phyloP scores from a whole-genome alignment of 2,888 invertebrate species.

The Cephalotes varians region DNA sequence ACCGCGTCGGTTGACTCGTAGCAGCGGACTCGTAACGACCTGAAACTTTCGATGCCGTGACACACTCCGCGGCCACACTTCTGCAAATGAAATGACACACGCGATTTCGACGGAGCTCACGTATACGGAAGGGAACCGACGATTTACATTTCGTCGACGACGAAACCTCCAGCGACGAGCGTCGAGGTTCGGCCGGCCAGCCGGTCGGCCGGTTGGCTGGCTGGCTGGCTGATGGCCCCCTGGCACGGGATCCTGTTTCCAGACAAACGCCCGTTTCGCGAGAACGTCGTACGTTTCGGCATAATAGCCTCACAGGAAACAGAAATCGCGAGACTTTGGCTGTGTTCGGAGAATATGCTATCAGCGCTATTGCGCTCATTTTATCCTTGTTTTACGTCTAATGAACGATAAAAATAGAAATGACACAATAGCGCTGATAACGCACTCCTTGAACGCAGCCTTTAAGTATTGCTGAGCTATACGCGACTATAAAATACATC shows the following conservation, averaged over 20 bases:
- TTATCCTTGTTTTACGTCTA: too few relatives aligned
- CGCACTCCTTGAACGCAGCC: too few relatives aligned
- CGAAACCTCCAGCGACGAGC: slow-evolving; percentile 61
- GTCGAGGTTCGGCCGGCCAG: slow-evolving; percentile 60
- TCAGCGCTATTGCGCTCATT: too few relatives aligned
- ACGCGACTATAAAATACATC: neutral
- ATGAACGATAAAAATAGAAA: too few relatives aligned
- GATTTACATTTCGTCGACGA: slow-evolving; percentile 72
- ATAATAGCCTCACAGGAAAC: slow-evolving; percentile 16
- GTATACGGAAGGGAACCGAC: slow-evolving; percentile 46
- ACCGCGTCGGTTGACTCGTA: slow-evolving; percentile 45
- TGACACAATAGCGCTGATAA: too few relatives aligned
- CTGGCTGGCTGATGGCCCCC: slow-evolving; percentile 81
- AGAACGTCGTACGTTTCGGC: slow-evolving; percentile 24
- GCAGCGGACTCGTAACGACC: slow-evolving; percentile 46
- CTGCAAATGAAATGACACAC: slow-evolving; percentile 82
- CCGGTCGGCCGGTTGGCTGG: slow-evolving; percentile 48
- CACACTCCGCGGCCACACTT: slow-evolving; percentile 74
- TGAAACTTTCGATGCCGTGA: slow-evolving; percentile 61
- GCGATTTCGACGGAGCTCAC: slow-evolving; percentile 71
- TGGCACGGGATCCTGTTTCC: slow-evolving; percentile 83
- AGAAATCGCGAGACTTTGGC: slow-evolving; percentile 31
- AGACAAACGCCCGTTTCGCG: slow-evolving; percentile 69
- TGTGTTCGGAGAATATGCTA: too few relatives aligned
- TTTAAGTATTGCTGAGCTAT: slow-evolving; percentile 2